These are phyloP conservation scores for Sinelater perroti DNA, from an alignment of 2,888 invertebrate species.

Conservation along the genomic window DNA sequence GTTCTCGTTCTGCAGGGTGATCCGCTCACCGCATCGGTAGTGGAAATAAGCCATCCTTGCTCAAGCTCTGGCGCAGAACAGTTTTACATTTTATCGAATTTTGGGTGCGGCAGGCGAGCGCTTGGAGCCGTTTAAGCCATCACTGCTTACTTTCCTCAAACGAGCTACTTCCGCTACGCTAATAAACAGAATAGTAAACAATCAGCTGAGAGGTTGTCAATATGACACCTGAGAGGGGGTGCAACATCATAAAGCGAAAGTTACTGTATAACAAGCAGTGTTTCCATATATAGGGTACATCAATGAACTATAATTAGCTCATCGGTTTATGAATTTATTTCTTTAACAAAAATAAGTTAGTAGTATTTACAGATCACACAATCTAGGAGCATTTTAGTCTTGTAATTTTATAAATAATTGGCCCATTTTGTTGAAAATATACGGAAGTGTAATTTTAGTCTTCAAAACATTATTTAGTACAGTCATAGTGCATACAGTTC, in stretches of 20 bases:
- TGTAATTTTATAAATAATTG: too few species aligned
- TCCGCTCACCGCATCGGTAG: conserved; percentile 83
- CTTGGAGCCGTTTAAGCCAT: conserved; percentile 1
- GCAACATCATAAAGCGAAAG: not conserved
- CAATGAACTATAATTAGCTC: too few species aligned
- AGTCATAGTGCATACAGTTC: too few species aligned
- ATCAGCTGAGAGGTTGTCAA: conserved; percentile 5
- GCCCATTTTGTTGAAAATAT: too few species aligned
- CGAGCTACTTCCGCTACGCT: not conserved
- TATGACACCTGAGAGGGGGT: conserved; percentile 4
- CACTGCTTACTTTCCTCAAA: not conserved
- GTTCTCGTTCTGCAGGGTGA: conserved; percentile 84
- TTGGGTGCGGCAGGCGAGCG: not conserved
- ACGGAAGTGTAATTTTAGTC: too few species aligned
- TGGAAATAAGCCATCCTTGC: conserved; percentile 71
- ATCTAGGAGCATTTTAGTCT: too few species aligned
- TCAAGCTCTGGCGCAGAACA: not conserved
- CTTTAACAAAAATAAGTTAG: too few species aligned
- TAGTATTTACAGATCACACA: too few species aligned
- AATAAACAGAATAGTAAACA: conserved; percentile 6
- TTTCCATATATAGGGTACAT: too few species aligned
- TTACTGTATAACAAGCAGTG: not conserved
- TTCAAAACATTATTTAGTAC: too few species aligned
- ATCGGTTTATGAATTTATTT: too few species aligned
- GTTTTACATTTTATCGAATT: not conserved